Evolutionary conservation across 2,797 vertebrate genomes (phyloP).

Genomic region (Emydoidea blandingii): DNA sequence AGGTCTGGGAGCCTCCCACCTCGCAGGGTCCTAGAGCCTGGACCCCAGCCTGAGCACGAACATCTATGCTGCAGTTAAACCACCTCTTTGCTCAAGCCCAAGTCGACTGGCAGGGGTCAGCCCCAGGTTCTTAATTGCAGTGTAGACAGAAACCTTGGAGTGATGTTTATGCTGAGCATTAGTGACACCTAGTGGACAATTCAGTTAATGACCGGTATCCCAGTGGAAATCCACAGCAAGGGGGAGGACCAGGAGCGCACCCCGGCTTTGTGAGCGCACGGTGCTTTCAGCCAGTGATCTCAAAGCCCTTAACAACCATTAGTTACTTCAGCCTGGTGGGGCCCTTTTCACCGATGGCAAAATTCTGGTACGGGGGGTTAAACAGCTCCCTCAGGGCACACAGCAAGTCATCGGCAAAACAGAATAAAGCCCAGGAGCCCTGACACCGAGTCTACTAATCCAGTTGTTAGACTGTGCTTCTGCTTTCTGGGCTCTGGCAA

Average conservation of each 20-base stretch:
- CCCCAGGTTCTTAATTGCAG: not conserved
- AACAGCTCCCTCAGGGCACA: not conserved
- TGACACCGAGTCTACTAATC: not conserved
- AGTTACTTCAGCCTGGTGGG: not conserved
- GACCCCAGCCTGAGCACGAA: too few species aligned
- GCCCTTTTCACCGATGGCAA: not conserved
- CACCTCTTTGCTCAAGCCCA: too few species aligned
- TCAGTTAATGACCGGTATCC: not conserved
- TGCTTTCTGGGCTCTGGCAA: not conserved
- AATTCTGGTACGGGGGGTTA: not conserved
- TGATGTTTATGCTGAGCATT: conserved; percentile 1
- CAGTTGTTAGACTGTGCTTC: accelerated
- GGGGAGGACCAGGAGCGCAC: too few species aligned
- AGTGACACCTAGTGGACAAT: conserved; percentile 68
- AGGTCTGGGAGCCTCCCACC: too few species aligned
- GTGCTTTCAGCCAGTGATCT: not conserved
- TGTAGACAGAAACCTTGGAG: accelerated
- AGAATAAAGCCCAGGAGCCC: not conserved
- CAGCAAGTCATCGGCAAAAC: not conserved
- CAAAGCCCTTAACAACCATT: not conserved
- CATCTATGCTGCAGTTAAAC: too few species aligned
- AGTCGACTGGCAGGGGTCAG: too few species aligned
- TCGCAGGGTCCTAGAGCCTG: too few species aligned
- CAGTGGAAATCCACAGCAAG: accelerated
- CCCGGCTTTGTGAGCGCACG: not conserved